These are phyloP conservation scores for Caenorhabditis virilis DNA, from an alignment of 2,888 invertebrate species.

Conservation along the genomic window DNA sequence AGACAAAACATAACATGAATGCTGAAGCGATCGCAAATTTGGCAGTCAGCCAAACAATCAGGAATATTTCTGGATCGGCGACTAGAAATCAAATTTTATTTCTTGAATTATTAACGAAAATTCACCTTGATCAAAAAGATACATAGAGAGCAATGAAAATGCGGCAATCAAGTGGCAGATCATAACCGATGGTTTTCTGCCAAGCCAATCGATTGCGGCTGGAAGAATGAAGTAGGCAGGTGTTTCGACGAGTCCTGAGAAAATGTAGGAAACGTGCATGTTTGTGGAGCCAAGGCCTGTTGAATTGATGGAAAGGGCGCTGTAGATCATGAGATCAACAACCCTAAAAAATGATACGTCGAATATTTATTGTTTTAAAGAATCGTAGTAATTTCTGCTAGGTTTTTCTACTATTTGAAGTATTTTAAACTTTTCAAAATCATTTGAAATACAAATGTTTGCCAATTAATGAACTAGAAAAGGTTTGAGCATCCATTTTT, in stretches of 20 bases:
- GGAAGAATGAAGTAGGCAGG: constrained; percentile 57
- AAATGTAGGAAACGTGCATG: constrained; percentile 51
- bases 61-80: constrained; percentile 27
- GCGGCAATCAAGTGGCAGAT: constrained; percentile 34
- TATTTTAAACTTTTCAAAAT: too few species aligned
- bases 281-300: constrained; percentile 45
- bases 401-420: too few species aligned
- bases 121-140: constrained; percentile 21
- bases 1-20: constrained; percentile 62
- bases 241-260: constrained; percentile 56
- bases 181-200: constrained; percentile 42
- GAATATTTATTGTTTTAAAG: too few species aligned
- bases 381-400: too few species aligned
- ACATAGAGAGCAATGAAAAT: constrained; percentile 35
- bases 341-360: constrained; percentile 41
- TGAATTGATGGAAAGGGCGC: constrained; percentile 51
- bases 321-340: constrained; percentile 57
- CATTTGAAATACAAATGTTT: too few species aligned
- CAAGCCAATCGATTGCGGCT: constrained; percentile 46
- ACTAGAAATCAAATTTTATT: constrained; percentile 8
- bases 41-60: constrained; percentile 58
- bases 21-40: constrained; percentile 58
- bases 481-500: too few species aligned
- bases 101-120: neutral
- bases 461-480: too few species aligned